Percentiles rank a stretch among this genome's conserved stretches.
These are phyloP conservation scores for Agrotis clavis DNA, from an alignment of 2,888 invertebrate genomes.

Conservation along the genomic window DNA sequence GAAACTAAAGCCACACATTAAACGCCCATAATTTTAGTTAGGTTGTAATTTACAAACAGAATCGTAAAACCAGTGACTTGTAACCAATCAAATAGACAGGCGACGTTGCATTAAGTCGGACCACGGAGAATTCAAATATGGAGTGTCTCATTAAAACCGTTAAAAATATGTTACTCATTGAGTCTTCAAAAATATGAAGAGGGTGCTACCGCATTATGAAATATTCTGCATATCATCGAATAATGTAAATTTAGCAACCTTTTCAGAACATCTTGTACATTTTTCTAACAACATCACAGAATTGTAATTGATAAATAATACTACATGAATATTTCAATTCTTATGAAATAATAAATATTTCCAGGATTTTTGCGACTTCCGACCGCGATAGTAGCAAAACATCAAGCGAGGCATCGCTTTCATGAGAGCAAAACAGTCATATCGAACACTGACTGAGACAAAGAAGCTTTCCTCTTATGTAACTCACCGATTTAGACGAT, in stretches of 20 bases:
- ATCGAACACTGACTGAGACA: neutral
- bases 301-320: too few relatives aligned
- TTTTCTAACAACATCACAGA: too few relatives aligned
- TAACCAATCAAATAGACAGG: conserved; percentile 66
- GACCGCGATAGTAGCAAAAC: neutral
- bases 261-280: too few relatives aligned
- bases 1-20: conserved; percentile 57
- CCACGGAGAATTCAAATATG: conserved; percentile 35
- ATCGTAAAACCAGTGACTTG: conserved; percentile 63
- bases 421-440: conserved; percentile 21
- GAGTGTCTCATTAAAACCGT: conserved; percentile 11
- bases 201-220: neutral
- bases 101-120: conserved; percentile 58
- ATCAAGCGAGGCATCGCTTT: neutral
- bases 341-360: too few relatives aligned
- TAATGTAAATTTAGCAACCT: too few relatives aligned
- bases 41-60: conserved; percentile 66
- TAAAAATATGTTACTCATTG: neutral
- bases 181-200: too few relatives aligned
- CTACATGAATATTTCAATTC: too few relatives aligned
- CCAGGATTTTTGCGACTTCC: too few relatives aligned
- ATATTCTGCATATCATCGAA: too few relatives aligned
- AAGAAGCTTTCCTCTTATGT: neutral
- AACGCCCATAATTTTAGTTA: conserved; percentile 60
- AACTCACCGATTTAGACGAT: conserved; percentile 7